Evolutionary conservation across 1,140 invertebrate species (phyloP).

Genomic region (Galendromus occidentalis): DNA sequence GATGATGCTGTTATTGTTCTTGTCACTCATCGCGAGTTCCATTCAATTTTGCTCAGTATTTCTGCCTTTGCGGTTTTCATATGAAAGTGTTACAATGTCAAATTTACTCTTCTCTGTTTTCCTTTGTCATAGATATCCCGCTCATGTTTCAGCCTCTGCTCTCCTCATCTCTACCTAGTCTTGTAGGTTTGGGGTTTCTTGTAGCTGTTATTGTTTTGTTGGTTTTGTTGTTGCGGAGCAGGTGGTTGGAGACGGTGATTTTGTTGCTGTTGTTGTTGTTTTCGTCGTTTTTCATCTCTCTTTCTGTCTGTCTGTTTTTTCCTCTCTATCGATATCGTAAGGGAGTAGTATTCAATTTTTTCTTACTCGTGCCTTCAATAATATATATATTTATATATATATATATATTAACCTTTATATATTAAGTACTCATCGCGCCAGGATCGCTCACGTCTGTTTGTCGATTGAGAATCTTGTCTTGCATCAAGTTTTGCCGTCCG

Average conservation of each 20-base stretch:
- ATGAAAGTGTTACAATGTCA: no score
- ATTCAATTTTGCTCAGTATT: not conserved
- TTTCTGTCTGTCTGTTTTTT: not conserved
- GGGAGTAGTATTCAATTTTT: not conserved
- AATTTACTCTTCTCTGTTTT: no score
- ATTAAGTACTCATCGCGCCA: slow-evolving; percentile 10
- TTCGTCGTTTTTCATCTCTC: not conserved
- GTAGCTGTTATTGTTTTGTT: no score
- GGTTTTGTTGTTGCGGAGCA: no score
- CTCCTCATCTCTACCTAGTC: no score
- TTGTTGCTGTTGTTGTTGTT: not conserved
- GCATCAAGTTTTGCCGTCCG: not conserved
- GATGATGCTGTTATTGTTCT: not conserved
- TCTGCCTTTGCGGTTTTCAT: not conserved
- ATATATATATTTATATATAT: not conserved
- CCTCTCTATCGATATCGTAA: not conserved
- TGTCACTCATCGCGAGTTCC: not conserved
- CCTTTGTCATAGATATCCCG: no score
- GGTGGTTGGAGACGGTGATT: no score
- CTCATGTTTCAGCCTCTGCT: no score
- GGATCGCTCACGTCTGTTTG: not conserved
- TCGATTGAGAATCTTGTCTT: not conserved
- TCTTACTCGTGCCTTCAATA: no score
- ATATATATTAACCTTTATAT: slow-evolving; percentile 3
- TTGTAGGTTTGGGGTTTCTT: no score